Conservation (phyloP, 1,140 invertebrate species). For the Lamellibrachia luymesi region DNA sequence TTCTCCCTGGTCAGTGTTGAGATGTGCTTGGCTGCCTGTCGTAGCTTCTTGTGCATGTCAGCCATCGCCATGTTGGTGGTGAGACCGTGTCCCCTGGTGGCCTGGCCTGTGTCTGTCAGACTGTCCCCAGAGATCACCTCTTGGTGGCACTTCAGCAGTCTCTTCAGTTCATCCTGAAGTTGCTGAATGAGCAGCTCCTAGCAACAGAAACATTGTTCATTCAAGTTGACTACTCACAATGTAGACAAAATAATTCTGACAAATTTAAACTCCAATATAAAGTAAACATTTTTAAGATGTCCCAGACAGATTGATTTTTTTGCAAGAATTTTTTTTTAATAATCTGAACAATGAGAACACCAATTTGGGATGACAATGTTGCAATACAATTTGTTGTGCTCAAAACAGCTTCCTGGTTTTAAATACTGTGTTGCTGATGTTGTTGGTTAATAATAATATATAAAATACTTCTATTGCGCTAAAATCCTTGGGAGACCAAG, state of each 20-base stretch:
- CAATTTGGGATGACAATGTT: too few species aligned
- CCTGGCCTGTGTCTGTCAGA: not conserved
- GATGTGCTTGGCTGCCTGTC: constrained; percentile 46
- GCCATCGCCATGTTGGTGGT: constrained; percentile 21
- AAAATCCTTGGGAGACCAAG: not conserved
- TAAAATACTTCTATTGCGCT: not conserved
- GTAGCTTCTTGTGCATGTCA: constrained; percentile 43
- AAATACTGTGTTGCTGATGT: too few species aligned
- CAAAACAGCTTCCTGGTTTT: too few species aligned
- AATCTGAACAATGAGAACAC: too few species aligned
- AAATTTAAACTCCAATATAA: too few species aligned
- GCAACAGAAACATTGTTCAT: not conserved
- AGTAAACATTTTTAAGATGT: too few species aligned
- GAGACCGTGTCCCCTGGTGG: constrained; percentile 3
- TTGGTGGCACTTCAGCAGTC: not conserved
- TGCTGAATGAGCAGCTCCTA: constrained; percentile 56
- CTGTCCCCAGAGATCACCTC: not conserved
- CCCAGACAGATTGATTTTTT: too few species aligned
- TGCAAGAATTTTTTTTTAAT: too few species aligned
- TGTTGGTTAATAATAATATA: not conserved
- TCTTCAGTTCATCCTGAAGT: constrained; percentile 51
- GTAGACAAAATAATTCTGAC: too few species aligned
- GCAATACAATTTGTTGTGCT: too few species aligned
- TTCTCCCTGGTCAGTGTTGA: constrained; percentile 48
- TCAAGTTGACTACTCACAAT: not conserved